Conservation (phyloP, 2,888 invertebrate genomes). For the Chironomus riparius region DNA sequence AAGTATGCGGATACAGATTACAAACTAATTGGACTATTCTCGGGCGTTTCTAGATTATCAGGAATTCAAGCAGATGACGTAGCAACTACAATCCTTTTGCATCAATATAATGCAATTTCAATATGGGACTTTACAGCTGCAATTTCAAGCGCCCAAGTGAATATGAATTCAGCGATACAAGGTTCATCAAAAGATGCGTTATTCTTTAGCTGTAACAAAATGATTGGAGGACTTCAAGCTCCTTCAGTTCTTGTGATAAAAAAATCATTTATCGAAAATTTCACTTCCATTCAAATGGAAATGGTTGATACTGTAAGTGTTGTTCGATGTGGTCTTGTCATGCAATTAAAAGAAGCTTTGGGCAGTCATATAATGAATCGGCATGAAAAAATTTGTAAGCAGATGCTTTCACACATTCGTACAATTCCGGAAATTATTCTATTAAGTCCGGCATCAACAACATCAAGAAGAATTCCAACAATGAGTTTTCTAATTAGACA, state of each 20-base stretch:
- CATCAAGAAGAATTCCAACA: constrained; percentile 63
- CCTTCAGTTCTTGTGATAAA: constrained; percentile 60
- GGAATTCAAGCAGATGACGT: constrained; percentile 79
- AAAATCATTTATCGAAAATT: constrained; percentile 47
- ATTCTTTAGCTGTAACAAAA: constrained; percentile 84
- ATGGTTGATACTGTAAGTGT: constrained; percentile 71
- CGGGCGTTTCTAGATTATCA: constrained; percentile 80
- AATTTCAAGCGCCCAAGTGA: constrained; percentile 66
- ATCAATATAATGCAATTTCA: constrained; percentile 70
- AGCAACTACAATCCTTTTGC: constrained; percentile 67
- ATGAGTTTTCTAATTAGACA: constrained; percentile 81
- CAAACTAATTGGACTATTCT: constrained; percentile 73
- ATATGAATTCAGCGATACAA: constrained; percentile 72
- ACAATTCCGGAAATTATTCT: constrained; percentile 71
- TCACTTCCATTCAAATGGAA: constrained; percentile 48
- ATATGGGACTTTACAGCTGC: constrained; percentile 88
- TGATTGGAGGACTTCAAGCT: constrained; percentile 82
- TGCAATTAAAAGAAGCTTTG: constrained; percentile 76
- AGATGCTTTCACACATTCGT: constrained; percentile 67
- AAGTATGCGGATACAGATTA: constrained; percentile 53
- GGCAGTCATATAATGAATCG: constrained; percentile 62
- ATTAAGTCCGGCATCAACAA: constrained; percentile 60
- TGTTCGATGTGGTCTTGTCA: constrained; percentile 73
- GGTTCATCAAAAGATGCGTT: constrained; percentile 79
- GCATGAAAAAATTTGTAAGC: constrained; percentile 67